These are phyloP conservation scores for Drosophila yooni DNA, from an alignment of 2,888 invertebrate genomes.

Conservation along the genomic window DNA sequence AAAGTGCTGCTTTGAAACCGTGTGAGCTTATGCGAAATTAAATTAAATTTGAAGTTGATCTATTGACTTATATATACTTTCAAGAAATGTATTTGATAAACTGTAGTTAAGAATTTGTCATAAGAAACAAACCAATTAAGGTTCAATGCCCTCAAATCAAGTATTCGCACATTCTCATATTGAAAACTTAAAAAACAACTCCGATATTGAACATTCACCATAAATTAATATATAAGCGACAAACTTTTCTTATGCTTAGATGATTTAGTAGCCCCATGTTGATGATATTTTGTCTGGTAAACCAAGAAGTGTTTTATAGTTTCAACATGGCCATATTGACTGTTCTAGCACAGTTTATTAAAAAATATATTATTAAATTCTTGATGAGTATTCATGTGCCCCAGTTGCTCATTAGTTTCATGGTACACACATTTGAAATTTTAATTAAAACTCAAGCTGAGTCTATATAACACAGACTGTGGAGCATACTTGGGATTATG, in stretches of 20 bases:
- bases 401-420: neutral
- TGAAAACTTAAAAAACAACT: neutral
- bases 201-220: neutral
- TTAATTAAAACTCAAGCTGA: slow-evolving; percentile 10
- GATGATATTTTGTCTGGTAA: neutral
- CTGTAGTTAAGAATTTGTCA: neutral
- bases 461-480: neutral
- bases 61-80: neutral
- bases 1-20: neutral
- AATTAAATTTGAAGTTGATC: neutral
- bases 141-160: neutral
- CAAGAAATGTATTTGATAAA: neutral
- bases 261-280: neutral
- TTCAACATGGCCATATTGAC: neutral
- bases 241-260: neutral
- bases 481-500: neutral
- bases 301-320: too few species aligned
- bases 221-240: neutral
- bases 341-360: neutral
- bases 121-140: neutral
- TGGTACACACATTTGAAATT: neutral
- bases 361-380: neutral
- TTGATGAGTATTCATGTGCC: neutral
- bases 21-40: neutral
- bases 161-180: neutral